Base-by-base conservation (phyloP, 2,797 vertebrate species). In the Paratrypauchen microcephalus region DNA sequence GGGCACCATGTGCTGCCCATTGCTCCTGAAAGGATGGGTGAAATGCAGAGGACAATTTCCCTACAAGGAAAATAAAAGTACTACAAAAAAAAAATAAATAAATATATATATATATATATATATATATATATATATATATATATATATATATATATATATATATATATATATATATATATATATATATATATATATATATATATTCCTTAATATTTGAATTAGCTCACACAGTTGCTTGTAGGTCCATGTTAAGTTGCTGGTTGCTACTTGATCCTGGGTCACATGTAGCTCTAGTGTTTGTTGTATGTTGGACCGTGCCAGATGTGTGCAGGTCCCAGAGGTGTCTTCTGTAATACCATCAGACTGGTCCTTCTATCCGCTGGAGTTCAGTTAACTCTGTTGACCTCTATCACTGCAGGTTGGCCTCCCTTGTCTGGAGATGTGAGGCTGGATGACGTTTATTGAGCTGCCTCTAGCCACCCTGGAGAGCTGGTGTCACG, bases 331-430 rank as follows among this genome's bases (percentile, higher is more conserved):
- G 55, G 50, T 68, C 67, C 65, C 60, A 5, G 5, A 59, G 48
- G 66, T 65, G 63, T 71, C 68, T 74, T 67, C 58, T 74, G 52
- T 73, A 65, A 69, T 71, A 64, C 66, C 36, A 64, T 66, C 5
- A 66, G 50, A 55, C n/a, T 21, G 57, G 79, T 81, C 78, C 83
- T 74, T 82, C 62, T 80, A 87, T 84, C 83, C 70, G 65, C 72
- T 79, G 75, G 80, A 79, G 87, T 69, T 73, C 76, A 68, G 79
- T 87, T 86, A 84, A 87, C 84, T 87, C 73, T 76, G 77, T 70
- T 87, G 88, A 90, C 87, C 82, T 78, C 79, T 61, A 62, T 83
- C 74, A 75, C 71, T 76, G 71, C 79, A 82, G 86, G 79, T 81
- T 75, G 73, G 77, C 66, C 79, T 80, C 69, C 72, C 72, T 67